Percentiles rank a stretch among this genome's conserved stretches.
phyloP scores from a whole-genome alignment of 2,797 vertebrate genomes.

The Cirrhinus molitorella region DNA sequence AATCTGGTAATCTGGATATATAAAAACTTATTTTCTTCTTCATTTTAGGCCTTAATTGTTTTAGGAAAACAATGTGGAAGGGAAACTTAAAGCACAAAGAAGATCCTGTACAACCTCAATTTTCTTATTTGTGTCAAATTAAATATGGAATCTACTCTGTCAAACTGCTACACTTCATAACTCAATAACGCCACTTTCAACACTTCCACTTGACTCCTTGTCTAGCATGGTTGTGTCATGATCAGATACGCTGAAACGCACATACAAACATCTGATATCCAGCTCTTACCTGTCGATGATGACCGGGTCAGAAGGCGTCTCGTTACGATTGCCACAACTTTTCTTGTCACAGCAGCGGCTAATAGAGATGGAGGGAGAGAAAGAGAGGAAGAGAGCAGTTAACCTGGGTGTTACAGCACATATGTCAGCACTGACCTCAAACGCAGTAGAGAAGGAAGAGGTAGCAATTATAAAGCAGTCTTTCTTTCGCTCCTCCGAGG shows the following conservation, averaged over 20 bases:
- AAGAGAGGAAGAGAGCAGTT: constrained; percentile 30
- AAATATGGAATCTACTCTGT: background rate
- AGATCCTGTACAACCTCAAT: background rate
- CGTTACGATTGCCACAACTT: constrained; percentile 99
- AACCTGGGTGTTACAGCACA: constrained; percentile 44
- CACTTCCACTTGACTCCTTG: background rate
- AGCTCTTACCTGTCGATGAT: constrained; percentile 99
- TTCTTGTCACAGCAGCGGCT: constrained; percentile 99
- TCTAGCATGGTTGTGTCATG: background rate
- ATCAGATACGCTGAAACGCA: constrained; percentile 40
- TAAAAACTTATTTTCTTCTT: background rate
- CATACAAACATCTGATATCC: constrained; percentile 56
- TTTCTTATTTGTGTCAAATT: background rate
- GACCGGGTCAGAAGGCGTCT: constrained; percentile 99
- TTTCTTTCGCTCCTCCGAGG: constrained; percentile 7
- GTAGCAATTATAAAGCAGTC: constrained; percentile 46
- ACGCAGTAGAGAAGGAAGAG: constrained; percentile 12
- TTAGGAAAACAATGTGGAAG: background rate
- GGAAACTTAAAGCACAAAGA: background rate
- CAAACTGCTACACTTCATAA: too few species aligned
- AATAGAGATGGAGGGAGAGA: constrained; percentile 36
- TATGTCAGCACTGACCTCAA: constrained; percentile 50
- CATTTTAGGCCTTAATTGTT: background rate
- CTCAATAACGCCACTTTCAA: background rate
- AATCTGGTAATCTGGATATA: background rate